These are phyloP conservation scores for Oxycera nigricornis DNA, from an alignment of 2,888 invertebrate genomes.

Conservation along the genomic window DNA sequence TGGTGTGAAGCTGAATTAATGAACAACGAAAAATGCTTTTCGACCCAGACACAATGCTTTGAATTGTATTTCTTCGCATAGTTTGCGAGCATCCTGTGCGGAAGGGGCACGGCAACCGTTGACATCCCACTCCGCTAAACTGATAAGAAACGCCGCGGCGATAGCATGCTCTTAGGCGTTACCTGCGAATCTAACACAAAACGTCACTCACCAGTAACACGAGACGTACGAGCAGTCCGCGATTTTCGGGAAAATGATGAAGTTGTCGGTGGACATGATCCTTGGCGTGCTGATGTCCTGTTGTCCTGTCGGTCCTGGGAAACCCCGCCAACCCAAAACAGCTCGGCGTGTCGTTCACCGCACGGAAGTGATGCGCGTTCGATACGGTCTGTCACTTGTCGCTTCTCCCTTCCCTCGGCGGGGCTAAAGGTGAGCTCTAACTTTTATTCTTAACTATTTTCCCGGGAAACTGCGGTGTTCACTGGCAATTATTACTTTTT, in stretches of 20 bases:
- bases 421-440: not conserved
- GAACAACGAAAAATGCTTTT: too few relatives aligned
- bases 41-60: too few relatives aligned
- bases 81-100: too few relatives aligned
- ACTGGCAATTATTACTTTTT: not conserved
- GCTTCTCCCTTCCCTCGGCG: too few relatives aligned
- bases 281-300: not conserved
- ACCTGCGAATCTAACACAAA: not conserved
- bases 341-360: not conserved
- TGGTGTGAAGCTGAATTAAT: too few relatives aligned
- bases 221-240: conserved; percentile 84
- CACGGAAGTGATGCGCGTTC: not conserved
- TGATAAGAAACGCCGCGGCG: not conserved
- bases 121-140: too few relatives aligned
- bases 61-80: too few relatives aligned
- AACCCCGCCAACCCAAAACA: not conserved
- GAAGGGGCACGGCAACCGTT: too few relatives aligned
- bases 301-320: not conserved
- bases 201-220: conserved; percentile 78
- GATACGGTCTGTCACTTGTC: not conserved
- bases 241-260: conserved; percentile 72
- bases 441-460: not conserved
- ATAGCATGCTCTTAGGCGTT: conserved; percentile 22
- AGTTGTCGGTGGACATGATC: conserved; percentile 45
- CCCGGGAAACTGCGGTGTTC: not conserved